Evolutionary conservation across 2,888 invertebrate species (phyloP).

Genomic region (Perizoma flavofasciatum): DNA sequence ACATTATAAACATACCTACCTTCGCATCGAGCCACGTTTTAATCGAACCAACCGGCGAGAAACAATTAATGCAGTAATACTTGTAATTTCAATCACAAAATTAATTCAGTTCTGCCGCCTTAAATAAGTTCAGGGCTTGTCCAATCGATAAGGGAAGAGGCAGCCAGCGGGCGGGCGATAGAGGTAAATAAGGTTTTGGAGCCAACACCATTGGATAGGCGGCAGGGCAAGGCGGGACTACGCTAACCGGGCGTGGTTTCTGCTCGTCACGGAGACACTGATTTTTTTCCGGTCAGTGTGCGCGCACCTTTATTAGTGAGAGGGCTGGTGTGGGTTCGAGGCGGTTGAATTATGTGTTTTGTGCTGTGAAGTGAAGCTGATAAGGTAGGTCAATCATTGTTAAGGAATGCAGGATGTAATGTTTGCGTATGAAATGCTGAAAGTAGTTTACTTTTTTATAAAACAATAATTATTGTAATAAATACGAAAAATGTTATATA

Average conservation of each 20-base stretch:
- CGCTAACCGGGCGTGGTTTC: conserved; percentile 47
- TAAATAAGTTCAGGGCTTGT: conserved; percentile 74
- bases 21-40: conserved; percentile 57
- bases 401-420: too few relatives aligned
- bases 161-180: conserved; percentile 69
- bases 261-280: conserved; percentile 46
- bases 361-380: conserved; percentile 32
- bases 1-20: conserved; percentile 42
- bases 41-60: conserved; percentile 67
- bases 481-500: too few relatives aligned
- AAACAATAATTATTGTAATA: too few relatives aligned
- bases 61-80: conserved; percentile 68
- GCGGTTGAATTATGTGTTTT: conserved; percentile 30
- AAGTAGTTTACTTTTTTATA: too few relatives aligned
- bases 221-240: conserved; percentile 47
- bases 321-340: conserved; percentile 24
- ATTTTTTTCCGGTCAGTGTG: conserved; percentile 38
- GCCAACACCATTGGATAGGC: conserved; percentile 54
- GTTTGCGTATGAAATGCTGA: too few relatives aligned
- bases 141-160: conserved; percentile 77
- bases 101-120: conserved; percentile 77
- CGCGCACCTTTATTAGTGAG: conserved; percentile 37
- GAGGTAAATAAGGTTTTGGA: conserved; percentile 76
- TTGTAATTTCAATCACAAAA: conserved; percentile 81
- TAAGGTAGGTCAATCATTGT: conserved; percentile 30